Evolutionary conservation across 2,888 invertebrate species (phyloP).

Genomic region (Ichneumoninae sp.): DNA sequence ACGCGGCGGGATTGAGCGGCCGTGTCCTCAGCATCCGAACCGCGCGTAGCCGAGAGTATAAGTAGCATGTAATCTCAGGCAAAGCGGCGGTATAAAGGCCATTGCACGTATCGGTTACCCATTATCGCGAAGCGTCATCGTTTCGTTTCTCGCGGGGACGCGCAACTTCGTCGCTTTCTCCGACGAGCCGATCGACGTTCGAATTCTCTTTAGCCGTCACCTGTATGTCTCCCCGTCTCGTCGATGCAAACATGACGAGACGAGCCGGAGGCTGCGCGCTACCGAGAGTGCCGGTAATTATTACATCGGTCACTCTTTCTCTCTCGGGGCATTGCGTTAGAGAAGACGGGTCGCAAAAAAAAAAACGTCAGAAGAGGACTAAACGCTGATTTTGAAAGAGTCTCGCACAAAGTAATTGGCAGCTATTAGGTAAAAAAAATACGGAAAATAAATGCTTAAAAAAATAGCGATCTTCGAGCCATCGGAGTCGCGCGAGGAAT

Average conservation of each 20-base stretch:
- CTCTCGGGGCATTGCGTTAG: conserved; percentile 32
- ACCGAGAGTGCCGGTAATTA: conserved; percentile 40
- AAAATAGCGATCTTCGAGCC: neutral
- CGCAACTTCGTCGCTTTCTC: conserved; percentile 73
- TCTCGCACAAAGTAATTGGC: neutral
- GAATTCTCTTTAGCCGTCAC: conserved; percentile 26
- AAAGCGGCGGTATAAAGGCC: conserved; percentile 65
- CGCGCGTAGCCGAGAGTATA: conserved; percentile 17
- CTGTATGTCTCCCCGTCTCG: conserved; percentile 39
- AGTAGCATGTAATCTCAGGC: conserved; percentile 36
- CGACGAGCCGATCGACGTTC: conserved; percentile 67
- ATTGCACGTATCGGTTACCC: conserved; percentile 62
- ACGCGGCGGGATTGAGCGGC: conserved; percentile 1
- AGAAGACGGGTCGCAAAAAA: conserved; percentile 3
- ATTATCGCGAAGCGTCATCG: conserved; percentile 63
- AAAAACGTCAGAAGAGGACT: neutral
- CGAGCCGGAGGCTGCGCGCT: conserved; percentile 5
- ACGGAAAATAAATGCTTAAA: neutral
- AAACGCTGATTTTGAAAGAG: conserved; percentile 44
- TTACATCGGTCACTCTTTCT: conserved; percentile 35
- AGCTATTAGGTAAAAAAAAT: neutral
- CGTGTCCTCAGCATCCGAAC: neutral
- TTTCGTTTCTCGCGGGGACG: conserved; percentile 22
- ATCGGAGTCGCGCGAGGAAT: neutral
- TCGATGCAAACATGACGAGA: conserved; percentile 61